Evolutionary conservation across 1,140 invertebrate species (phyloP).

Genomic region (Steinernema khuongi): DNA sequence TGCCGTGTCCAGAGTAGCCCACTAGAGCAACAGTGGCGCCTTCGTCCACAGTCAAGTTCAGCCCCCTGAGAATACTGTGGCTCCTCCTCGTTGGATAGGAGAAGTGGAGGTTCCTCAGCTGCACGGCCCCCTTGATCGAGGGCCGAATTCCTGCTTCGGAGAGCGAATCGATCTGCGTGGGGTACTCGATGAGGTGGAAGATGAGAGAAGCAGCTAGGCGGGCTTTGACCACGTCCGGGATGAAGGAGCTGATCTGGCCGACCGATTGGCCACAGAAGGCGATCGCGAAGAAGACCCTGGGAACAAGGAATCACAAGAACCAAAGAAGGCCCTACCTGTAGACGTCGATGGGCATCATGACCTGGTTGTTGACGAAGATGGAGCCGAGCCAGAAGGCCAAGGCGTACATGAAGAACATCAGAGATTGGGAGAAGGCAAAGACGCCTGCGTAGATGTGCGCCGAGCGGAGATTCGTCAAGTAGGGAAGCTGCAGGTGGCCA

Average conservation of each 20-base stretch:
- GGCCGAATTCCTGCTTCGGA: conserved; percentile 47
- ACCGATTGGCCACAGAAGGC: conserved; percentile 58
- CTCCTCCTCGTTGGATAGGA: conserved; percentile 61
- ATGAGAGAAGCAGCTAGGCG: conserved; percentile 59
- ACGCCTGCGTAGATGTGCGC: conserved; percentile 54
- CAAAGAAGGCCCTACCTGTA: conserved; percentile 49
- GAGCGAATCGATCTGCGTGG: conserved; percentile 60
- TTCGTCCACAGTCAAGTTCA: conserved; percentile 75
- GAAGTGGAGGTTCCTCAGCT: conserved; percentile 61
- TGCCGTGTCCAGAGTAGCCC: conserved; percentile 61
- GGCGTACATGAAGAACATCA: conserved; percentile 64
- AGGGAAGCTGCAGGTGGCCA: conserved; percentile 34
- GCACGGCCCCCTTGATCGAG: conserved; percentile 58
- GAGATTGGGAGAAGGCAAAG: conserved; percentile 60
- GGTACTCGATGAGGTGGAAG: conserved; percentile 60
- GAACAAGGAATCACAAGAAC: conserved; percentile 10
- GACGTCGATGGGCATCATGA: conserved; percentile 59
- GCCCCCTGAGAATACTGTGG: conserved; percentile 69
- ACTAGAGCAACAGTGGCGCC: conserved; percentile 62
- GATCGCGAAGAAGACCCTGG: conserved; percentile 59
- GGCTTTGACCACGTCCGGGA: conserved; percentile 62
- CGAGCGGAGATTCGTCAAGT: conserved; percentile 44
- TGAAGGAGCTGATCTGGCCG: conserved; percentile 60
- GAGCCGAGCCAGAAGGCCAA: conserved; percentile 63
- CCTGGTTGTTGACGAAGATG: conserved; percentile 58